Conservation (phyloP, 1,140 invertebrate species). For the Calliphora vicina region DNA sequence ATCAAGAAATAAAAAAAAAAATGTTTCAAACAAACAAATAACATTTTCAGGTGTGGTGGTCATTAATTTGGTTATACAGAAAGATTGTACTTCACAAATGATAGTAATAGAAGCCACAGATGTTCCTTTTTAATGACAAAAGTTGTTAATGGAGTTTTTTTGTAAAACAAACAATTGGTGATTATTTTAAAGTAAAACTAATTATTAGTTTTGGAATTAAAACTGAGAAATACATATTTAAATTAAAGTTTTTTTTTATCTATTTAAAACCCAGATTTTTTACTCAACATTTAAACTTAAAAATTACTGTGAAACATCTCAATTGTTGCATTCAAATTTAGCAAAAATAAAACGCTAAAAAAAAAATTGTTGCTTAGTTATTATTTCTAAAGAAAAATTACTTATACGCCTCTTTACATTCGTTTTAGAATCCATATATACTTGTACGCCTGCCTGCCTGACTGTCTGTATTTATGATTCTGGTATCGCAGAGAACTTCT, state of each 20-base stretch:
- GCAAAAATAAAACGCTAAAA: too few relatives aligned
- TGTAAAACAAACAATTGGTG: background rate
- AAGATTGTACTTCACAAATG: background rate
- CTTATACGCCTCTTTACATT: slow-evolving; percentile 7
- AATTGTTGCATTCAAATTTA: too few relatives aligned
- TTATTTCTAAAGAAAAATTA: background rate
- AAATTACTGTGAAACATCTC: too few relatives aligned
- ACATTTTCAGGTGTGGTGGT: slow-evolving; percentile 4
- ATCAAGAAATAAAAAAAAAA: too few relatives aligned
- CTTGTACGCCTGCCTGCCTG: too few relatives aligned
- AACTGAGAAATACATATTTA: background rate
- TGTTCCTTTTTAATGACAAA: background rate
- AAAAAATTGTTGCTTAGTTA: background rate
- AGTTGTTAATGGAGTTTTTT: slow-evolving; percentile 15
- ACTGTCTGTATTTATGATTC: background rate
- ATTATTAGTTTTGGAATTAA: background rate
- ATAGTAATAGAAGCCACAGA: background rate
- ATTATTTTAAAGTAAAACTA: background rate
- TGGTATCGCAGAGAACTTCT: background rate
- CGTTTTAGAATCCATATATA: too few relatives aligned
- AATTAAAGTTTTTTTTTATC: background rate
- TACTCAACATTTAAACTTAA: background rate
- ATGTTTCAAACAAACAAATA: too few relatives aligned
- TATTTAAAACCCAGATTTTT: background rate
- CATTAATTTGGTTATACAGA: background rate